Base-by-base conservation (phyloP, 2,113 vertebrate species). In the Leucoraja erinaceus region DNA sequence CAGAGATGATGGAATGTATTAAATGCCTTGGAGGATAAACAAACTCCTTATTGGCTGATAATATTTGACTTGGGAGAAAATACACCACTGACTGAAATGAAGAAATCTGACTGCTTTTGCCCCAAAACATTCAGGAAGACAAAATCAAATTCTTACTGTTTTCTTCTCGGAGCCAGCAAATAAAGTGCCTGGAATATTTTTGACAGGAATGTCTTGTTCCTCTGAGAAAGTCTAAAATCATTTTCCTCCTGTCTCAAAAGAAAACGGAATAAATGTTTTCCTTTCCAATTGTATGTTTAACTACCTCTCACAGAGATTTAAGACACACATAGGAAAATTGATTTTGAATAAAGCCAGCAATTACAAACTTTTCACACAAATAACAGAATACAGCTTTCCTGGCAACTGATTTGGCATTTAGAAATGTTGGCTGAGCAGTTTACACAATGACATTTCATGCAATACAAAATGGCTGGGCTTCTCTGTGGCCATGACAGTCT, bases 191-290 rank as follows among this genome's bases (percentile, higher is more conserved):
- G 66, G 90, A 91, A 91, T 91, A 72, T 91, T 31, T 91, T 91
- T 72, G 68, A 91, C 68, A 91, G 90, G 90, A 91, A 91, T 91
- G 33, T 91, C 90, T 88, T 88, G 83, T 88, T 63, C 83, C 83
- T 88, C 83, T 63, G 83, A 88, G 83, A 88, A 63, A 88, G 83
- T 88, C 83, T 88, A 63, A 88, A 66, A 88, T 88, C 90, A 91
- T 91, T 91, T 91, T 68, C 90, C 47, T 72, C 38, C 90, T 38
- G 90, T 38, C 38, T 91, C 90, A 47, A 70, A 91, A 28, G 90
- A 74, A 91, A 54, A 91, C 33, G 20, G 68, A 91, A 91, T n/a
- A 91, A 91, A 72, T 47, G 90, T 33, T 91, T 91, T 31, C 90
- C 68, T 25, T 91, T 91, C 68, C 90, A 91, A 72, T 74, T 72